Percentiles rank a stretch among this genome's conserved stretches.
These are phyloP conservation scores for Willisornis vidua DNA, from an alignment of 2,113 vertebrate genomes.

Conservation along the genomic window DNA sequence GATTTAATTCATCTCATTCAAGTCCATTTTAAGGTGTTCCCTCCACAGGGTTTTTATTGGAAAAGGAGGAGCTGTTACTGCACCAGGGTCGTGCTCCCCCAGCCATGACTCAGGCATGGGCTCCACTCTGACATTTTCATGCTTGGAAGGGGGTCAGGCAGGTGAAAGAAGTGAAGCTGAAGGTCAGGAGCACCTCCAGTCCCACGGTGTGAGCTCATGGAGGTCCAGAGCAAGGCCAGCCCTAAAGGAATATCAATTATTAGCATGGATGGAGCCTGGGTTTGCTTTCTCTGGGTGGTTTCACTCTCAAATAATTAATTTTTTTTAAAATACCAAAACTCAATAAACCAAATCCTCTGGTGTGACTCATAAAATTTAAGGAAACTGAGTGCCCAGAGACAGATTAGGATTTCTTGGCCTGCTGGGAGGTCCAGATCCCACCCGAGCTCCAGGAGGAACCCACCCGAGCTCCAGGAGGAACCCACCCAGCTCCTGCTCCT, in stretches of 20 bases:
- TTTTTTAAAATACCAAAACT: neutral
- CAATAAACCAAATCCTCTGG: neutral
- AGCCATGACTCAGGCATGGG: neutral
- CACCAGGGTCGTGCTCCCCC: neutral
- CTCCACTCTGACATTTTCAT: neutral
- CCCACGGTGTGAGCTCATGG: neutral
- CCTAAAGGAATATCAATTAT: neutral
- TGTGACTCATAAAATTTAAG: neutral
- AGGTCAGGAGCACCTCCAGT: neutral
- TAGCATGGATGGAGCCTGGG: fast-evolving
- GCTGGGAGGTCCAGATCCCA: neutral
- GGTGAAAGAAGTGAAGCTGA: neutral
- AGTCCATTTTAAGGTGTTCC: neutral
- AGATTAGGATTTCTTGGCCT: neutral
- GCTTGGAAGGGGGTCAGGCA: neutral
- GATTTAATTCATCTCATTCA: neutral
- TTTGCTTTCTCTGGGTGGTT: fast-evolving
- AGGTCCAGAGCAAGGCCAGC: neutral
- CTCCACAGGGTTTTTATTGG: neutral
- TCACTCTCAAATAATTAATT: neutral
- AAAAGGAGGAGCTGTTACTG: neutral
- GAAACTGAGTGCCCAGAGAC: fast-evolving
- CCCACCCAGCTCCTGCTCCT: fast-evolving
- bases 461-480: fast-evolving
- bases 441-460: neutral